A percentile compares a stretch with the other conserved stretches of the same genome.
Evolutionary conservation across 2,113 vertebrate genomes (phyloP).

Genomic region (Merops nubicus): DNA sequence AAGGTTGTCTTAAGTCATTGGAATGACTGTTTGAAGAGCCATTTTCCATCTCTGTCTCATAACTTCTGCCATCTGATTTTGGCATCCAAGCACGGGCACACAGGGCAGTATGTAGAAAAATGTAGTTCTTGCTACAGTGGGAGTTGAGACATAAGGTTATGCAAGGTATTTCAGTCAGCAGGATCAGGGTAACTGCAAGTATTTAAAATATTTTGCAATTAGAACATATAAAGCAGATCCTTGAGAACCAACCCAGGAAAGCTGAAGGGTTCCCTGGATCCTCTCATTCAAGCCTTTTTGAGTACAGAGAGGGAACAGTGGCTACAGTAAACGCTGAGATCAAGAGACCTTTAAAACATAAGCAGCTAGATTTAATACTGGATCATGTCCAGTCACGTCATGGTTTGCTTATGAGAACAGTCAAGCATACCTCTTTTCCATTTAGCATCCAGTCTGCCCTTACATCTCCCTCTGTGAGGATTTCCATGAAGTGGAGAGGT

Average conservation of each 20-base stretch:
- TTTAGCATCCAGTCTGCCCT: not conserved
- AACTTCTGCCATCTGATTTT: not conserved
- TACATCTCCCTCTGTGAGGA: not conserved
- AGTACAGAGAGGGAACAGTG: not conserved
- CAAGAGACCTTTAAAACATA: not conserved
- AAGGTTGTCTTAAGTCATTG: not conserved
- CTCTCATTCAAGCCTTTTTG: not conserved
- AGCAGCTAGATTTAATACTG: not conserved
- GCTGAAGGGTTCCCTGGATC: not conserved
- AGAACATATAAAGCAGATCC: not conserved
- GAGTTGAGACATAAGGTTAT: not conserved
- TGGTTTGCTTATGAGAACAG: not conserved
- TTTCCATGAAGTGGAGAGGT: not conserved
- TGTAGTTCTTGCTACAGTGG: fast-evolving
- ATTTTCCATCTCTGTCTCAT: not conserved
- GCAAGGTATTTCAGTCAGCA: not conserved
- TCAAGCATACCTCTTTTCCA: not conserved
- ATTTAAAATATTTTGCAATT: not conserved
- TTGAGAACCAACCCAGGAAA: not conserved
- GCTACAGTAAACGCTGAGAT: not conserved
- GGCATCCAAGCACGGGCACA: not conserved
- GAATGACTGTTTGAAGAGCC: not conserved
- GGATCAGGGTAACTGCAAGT: not conserved
- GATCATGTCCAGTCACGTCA: not conserved
- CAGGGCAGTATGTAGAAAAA: not conserved